Evolutionary conservation across 2,113 vertebrate genomes (phyloP).

Genomic region (Eonycteris spelaea): DNA sequence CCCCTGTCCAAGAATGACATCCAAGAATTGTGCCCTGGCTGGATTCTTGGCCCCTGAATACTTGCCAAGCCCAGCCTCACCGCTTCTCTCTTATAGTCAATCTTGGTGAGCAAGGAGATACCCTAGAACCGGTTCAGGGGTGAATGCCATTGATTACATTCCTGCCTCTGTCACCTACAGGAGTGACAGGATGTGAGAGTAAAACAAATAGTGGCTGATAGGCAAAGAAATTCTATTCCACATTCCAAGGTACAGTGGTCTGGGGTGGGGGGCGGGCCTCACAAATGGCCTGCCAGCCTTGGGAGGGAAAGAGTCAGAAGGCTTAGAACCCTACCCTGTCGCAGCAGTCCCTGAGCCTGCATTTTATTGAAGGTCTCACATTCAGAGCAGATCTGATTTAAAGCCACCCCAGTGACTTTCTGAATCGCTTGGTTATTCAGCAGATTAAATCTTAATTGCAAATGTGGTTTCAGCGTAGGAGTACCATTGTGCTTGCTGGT

Average conservation of each 20-base stretch:
- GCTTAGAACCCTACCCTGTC: neutral
- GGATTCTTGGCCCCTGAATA: neutral
- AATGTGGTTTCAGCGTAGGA: conserved; percentile 43
- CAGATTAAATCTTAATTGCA: conserved; percentile 73
- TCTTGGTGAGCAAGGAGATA: conserved; percentile 10
- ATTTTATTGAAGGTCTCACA: neutral
- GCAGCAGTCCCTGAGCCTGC: neutral
- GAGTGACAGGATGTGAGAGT: neutral
- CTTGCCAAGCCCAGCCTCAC: neutral
- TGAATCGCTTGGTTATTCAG: conserved; percentile 62
- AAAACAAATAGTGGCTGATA: conserved; percentile 29
- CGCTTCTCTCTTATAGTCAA: neutral
- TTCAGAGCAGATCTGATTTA: conserved; percentile 27
- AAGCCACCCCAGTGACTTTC: neutral
- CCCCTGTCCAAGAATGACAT: neutral
- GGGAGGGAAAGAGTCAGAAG: neutral
- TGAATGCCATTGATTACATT: neutral
- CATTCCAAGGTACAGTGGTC: conserved; percentile 37
- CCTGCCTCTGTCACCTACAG: neutral
- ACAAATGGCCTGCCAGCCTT: neutral
- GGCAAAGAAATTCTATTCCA: neutral
- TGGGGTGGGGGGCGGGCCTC: neutral
- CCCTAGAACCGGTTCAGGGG: neutral
- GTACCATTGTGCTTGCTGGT: conserved; percentile 52
- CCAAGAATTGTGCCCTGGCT: neutral